Evolutionary conservation across 2,888 invertebrate species (phyloP), one percentile per base, ranked within the genome.

Genomic region (Drepana falcataria): DNA sequence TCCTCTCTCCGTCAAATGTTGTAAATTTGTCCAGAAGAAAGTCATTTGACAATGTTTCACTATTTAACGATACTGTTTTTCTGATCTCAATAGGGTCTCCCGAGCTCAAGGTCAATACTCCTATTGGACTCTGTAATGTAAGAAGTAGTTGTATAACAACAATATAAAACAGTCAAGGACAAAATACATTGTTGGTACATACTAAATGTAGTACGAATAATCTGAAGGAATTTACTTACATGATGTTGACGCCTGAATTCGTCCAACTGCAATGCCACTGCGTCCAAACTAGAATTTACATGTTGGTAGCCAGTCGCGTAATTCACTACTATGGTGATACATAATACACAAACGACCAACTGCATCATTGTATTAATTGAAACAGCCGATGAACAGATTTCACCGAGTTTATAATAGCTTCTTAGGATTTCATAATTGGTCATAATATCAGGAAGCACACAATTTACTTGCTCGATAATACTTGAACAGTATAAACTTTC

Each of bases 1-100:
- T 97, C 56, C 98, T 93, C 81, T 98, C 98, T 35, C 96, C 91
- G 75, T 94, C 93, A 9, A 44, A 44, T 9, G 9, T 44, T 9
- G 9, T 9, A 44, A 44, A 44, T 44, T 9, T 44, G 9, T 44
- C 44, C 3, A 44, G 9, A 6, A 9, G 9, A 9, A 44, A 44
- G 44, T 44, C 9, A 9, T 44, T 44, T 9, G 2, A 6, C 2
- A 44, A 9, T 44, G 44, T 9, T 3, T 9, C 9, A 9, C 44
- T 44, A 44, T 44, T 44, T 9, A 9, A 6, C 3, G 44, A 9
- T 2, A 44, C 44, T 44, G 44, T 44, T 44, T 9, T 6, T 9
- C 44, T 44, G 6, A 44, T 44, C 44, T 44, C 44, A 6, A 44
- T 2, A 2, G 44, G 44, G 1, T 9, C 9, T 9, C 44, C 44